Conservation (phyloP, 2,797 vertebrate genomes). For the Syncerus caffer region DNA sequence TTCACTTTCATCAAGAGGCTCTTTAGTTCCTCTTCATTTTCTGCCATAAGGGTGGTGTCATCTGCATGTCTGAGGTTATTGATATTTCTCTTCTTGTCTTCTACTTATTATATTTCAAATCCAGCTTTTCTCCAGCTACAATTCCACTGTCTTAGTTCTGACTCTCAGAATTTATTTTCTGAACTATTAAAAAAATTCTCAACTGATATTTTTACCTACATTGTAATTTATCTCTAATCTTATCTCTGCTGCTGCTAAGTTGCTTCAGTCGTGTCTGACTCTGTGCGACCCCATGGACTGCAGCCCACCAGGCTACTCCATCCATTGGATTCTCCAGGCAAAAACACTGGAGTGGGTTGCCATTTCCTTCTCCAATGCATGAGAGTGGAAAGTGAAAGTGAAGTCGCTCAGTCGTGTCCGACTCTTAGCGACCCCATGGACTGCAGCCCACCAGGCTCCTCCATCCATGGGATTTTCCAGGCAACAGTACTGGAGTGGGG, state of each 20-base stretch:
- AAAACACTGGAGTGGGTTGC: no score
- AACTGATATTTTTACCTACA: not conserved
- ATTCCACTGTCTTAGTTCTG: not conserved
- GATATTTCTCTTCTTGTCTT: not conserved
- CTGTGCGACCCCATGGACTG: no score
- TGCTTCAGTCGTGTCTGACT: no score
- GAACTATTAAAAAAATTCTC: not conserved
- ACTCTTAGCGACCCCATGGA: no score
- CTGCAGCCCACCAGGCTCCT: no score
- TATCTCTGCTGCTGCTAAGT: not conserved
- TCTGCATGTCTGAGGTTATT: not conserved
- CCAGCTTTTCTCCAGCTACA: not conserved
- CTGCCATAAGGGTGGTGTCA: not conserved
- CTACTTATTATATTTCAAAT: not conserved
- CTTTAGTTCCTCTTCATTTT: not conserved
- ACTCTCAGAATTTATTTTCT: not conserved
- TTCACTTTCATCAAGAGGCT: not conserved
- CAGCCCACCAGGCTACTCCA: no score
- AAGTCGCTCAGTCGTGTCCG: no score
- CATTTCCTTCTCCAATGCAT: no score
- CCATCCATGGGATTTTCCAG: no score
- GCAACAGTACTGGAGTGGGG: no score
- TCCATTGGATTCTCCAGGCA: no score
- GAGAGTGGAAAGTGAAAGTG: no score
- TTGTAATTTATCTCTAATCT: not conserved